A percentile compares a stretch with the other conserved stretches of the same genome.
phyloP scores from a whole-genome alignment of 2,113 vertebrate species.

The Lagopus leucura region DNA sequence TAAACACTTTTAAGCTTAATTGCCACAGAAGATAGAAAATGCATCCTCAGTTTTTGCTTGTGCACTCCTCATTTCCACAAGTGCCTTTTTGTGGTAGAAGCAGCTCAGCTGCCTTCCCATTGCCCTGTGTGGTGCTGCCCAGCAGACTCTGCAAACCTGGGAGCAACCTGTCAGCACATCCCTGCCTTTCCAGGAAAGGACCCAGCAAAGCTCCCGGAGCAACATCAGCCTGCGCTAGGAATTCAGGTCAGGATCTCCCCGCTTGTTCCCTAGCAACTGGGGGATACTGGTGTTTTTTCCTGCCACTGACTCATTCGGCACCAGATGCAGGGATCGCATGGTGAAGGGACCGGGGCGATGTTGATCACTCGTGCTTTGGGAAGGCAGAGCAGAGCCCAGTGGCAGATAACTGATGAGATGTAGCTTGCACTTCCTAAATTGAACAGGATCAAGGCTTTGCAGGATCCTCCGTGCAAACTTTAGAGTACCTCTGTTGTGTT shows the following conservation, averaged over 20 bases:
- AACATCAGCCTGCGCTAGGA: slow-evolving; percentile 66
- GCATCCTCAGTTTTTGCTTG: neutral
- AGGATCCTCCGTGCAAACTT: neutral
- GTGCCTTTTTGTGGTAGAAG: neutral
- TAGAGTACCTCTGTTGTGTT: neutral
- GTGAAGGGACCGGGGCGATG: neutral
- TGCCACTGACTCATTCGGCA: neutral
- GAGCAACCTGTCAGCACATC: neutral
- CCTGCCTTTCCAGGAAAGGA: neutral
- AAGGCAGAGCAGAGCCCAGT: neutral
- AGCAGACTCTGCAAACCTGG: neutral
- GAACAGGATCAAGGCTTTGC: neutral
- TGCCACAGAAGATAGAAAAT: neutral
- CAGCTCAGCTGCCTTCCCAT: neutral
- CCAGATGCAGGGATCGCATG: slow-evolving; percentile 43
- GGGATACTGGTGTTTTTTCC: slow-evolving; percentile 66
- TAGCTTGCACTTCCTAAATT: neutral
- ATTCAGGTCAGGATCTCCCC: slow-evolving; percentile 78
- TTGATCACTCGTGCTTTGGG: neutral
- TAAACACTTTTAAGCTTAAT: neutral
- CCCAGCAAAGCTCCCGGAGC: slow-evolving; percentile 45
- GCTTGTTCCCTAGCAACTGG: slow-evolving; percentile 77
- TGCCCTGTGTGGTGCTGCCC: accelerated
- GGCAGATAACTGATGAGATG: neutral
- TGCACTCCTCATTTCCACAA: neutral